A percentile compares a stretch with the other conserved stretches of the same genome.
Conservation (phyloP, 1,140 invertebrate species). For the Lordiphosa mommai region DNA sequence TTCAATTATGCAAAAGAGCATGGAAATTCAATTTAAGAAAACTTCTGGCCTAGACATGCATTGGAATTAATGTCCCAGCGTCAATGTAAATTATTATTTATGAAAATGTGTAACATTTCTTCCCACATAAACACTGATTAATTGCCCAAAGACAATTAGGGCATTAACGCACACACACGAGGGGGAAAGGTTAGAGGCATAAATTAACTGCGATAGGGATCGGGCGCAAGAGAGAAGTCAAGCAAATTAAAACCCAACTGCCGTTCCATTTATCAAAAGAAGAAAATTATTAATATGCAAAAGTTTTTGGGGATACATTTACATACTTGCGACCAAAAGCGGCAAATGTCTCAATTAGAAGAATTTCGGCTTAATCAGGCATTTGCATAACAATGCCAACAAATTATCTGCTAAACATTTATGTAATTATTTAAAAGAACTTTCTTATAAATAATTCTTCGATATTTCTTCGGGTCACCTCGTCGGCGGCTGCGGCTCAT, state of each 20-base stretch:
- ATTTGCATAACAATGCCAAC: constrained; percentile 75
- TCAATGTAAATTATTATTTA: constrained; percentile 69
- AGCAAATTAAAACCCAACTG: constrained; percentile 56
- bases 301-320: constrained; percentile 36
- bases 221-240: constrained; percentile 35
- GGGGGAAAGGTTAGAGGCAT: constrained; percentile 44
- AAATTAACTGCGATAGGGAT: constrained; percentile 72
- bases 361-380: constrained; percentile 19
- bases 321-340: constrained; percentile 26
- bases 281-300: constrained; percentile 32
- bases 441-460: constrained; percentile 41
- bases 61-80: constrained; percentile 41
- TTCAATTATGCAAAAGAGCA: constrained; percentile 66
- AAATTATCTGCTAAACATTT: constrained; percentile 75
- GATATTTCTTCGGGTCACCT: constrained; percentile 41
- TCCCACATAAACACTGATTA: constrained; percentile 78
- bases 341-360: constrained; percentile 71
- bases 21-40: constrained; percentile 49
- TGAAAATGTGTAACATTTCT: constrained; percentile 36
- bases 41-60: constrained; percentile 32
- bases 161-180: constrained; percentile 48
- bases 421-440: constrained; percentile 67
- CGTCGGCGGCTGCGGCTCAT: constrained; percentile 39
- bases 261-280: constrained; percentile 52
- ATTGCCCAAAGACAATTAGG: constrained; percentile 78